A percentile compares a stretch with the other conserved stretches of the same genome.
Evolutionary conservation across 2,797 vertebrate genomes (phyloP).

Genomic region (Cynopterus sphinx): DNA sequence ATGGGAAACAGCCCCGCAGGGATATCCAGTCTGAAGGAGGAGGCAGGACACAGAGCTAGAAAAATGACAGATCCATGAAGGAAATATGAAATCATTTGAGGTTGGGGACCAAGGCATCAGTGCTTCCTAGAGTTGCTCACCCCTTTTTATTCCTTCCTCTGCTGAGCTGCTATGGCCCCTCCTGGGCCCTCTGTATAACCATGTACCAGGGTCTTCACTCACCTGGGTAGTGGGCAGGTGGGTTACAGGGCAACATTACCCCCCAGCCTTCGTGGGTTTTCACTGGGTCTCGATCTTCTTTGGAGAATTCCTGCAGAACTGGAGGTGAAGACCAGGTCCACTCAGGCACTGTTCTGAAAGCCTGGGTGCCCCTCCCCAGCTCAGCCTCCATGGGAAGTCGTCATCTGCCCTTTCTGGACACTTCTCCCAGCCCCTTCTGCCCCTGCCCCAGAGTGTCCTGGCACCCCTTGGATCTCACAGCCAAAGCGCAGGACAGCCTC

Average conservation of each 20-base stretch:
- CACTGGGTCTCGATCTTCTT: constrained; percentile 92
- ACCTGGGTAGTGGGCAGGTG: constrained; percentile 98
- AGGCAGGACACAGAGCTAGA: neutral
- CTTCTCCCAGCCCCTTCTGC: neutral
- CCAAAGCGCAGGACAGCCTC: constrained; percentile 95
- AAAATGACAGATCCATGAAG: neutral
- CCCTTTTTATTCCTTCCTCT: neutral
- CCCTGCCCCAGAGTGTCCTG: neutral
- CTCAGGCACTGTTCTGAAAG: neutral
- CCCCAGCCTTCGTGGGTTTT: constrained; percentile 92
- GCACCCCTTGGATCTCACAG: constrained; percentile 88
- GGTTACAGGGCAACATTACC: constrained; percentile 92
- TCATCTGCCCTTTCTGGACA: neutral
- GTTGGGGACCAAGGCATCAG: neutral
- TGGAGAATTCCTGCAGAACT: constrained; percentile 97
- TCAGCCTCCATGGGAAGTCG: neutral
- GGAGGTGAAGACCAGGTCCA: constrained; percentile 46
- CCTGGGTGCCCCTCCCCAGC: neutral
- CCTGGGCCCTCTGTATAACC: neutral
- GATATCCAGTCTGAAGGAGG: neutral
- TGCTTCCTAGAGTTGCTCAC: neutral
- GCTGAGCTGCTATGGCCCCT: neutral
- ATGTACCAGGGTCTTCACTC: neutral
- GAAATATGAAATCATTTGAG: neutral
- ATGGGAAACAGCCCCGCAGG: neutral